These are phyloP conservation scores for Ormyrus labotus DNA, from an alignment of 2,888 invertebrate genomes.

Conservation along the genomic window DNA sequence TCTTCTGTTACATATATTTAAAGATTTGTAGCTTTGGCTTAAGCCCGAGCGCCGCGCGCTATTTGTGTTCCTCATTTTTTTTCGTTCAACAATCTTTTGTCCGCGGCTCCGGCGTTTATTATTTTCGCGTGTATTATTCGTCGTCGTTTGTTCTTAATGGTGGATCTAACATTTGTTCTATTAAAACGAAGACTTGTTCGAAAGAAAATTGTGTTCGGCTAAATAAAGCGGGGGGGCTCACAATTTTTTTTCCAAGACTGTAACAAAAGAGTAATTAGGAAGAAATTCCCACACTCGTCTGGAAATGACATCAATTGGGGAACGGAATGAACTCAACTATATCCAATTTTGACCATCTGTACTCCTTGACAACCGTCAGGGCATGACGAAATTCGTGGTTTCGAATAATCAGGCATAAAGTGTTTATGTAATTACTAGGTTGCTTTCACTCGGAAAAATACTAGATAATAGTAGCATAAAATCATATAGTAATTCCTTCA, in stretches of 20 bases:
- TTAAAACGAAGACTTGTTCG: too few relatives aligned
- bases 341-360: constrained; percentile 59
- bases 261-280: constrained; percentile 46
- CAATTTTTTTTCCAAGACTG: neutral
- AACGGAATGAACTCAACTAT: constrained; percentile 51
- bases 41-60: neutral
- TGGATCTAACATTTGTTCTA: too few relatives aligned
- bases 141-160: too few relatives aligned
- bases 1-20: neutral
- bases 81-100: too few relatives aligned
- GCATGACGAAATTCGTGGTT: constrained; percentile 37
- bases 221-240: too few relatives aligned
- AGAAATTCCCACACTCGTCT: constrained; percentile 57
- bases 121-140: too few relatives aligned
- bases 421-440: constrained; percentile 31
- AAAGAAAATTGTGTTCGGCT: too few relatives aligned
- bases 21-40: neutral
- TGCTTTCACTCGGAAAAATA: neutral
- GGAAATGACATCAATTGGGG: constrained; percentile 51
- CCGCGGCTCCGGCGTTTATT: too few relatives aligned
- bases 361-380: constrained; percentile 21
- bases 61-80: too few relatives aligned
- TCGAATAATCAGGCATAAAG: constrained; percentile 49
- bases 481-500: too few relatives aligned
- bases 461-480: too few relatives aligned